Base-by-base conservation (phyloP, 2,888 invertebrate species). In the Tortricodes alternella region DNA sequence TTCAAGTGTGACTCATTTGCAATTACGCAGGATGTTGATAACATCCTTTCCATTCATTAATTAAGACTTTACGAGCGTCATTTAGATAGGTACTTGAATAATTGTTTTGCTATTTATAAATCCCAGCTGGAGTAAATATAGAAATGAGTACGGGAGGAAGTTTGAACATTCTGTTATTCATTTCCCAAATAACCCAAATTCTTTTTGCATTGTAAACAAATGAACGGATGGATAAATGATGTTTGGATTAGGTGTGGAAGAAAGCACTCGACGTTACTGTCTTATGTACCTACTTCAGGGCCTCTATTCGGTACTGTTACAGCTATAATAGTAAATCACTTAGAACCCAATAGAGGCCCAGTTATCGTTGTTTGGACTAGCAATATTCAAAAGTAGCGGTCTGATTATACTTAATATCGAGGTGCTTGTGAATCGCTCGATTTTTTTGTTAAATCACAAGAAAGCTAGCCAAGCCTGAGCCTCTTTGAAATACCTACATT, bases 1-100 rank as follows among this genome's bases (percentile, higher is more conserved):
- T 68, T 64, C 50, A 50, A 49, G 61, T 53, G 76, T 82, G 79
- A 79, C 77, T 74, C 76, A 76, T 72, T 63, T 67, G 66, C 70
- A 79, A 79, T 80, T 80, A 81, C 68, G 68, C 83, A 83, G 85
- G 83, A 84, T 82, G 81, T 78, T 76, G 83, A 83, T 86, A 85
- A 78, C 75, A 78, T 73, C 64, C 71, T 77, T 75, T 80, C 73
- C 65, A 72, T 76, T 75, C 81, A 85, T 85, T 84, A 76, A 82
- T 73, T 73, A 73, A 63, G 67, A 68, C 75, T 80, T 74, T 74
- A 74, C 62, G 65, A 71, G 68, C 67, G 63, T 73, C 68, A 73
- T 74, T 71, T 71, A 70, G 64, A 63, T 60, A 70, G 64, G 62
- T 60, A 66, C 55, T 61, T 56, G 62, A 66, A 66, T 71, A 73